A percentile compares a stretch with the other conserved stretches of the same genome.
phyloP scores from a whole-genome alignment of 2,888 invertebrate species.

The Drosophila barbarae region DNA sequence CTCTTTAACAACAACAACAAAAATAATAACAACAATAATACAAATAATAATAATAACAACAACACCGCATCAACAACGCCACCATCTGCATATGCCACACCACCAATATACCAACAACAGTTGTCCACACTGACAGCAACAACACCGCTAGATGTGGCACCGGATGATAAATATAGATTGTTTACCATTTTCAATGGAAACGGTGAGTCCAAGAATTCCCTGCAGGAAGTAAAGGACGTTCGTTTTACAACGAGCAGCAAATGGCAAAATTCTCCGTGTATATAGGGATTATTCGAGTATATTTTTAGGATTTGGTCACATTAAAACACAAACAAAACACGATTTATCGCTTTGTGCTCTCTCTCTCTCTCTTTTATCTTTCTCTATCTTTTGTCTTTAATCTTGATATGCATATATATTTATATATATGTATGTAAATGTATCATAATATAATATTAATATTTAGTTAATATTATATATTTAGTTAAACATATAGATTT shows the following conservation, averaged over 20 bases:
- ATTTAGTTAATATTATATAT: constrained; percentile 1
- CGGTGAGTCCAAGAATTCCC: constrained; percentile 76
- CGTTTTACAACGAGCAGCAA: not conserved
- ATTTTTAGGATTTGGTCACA: constrained; percentile 18
- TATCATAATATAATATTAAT: not conserved
- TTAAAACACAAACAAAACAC: constrained; percentile 5
- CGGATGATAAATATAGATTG: constrained; percentile 79
- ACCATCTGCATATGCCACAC: constrained; percentile 65
- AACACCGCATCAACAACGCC: constrained; percentile 61
- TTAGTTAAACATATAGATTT: not conserved
- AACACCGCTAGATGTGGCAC: constrained; percentile 61
- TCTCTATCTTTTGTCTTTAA: constrained; percentile 17
- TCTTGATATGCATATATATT: constrained; percentile 20
- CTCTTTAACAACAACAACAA: constrained; percentile 39
- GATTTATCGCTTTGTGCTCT: constrained; percentile 7
- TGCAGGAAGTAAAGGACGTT: constrained; percentile 1
- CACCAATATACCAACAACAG: constrained; percentile 72
- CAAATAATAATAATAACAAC: constrained; percentile 41
- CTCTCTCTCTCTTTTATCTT: constrained; percentile 9
- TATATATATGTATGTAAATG: not conserved
- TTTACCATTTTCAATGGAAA: constrained; percentile 80
- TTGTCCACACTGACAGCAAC: constrained; percentile 66
- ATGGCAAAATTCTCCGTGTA: constrained; percentile 6
- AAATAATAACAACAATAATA: constrained; percentile 44
- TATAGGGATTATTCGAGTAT: constrained; percentile 9